phyloP scores from a whole-genome alignment of 2,113 vertebrate species.

The Ceyx melanurus region DNA sequence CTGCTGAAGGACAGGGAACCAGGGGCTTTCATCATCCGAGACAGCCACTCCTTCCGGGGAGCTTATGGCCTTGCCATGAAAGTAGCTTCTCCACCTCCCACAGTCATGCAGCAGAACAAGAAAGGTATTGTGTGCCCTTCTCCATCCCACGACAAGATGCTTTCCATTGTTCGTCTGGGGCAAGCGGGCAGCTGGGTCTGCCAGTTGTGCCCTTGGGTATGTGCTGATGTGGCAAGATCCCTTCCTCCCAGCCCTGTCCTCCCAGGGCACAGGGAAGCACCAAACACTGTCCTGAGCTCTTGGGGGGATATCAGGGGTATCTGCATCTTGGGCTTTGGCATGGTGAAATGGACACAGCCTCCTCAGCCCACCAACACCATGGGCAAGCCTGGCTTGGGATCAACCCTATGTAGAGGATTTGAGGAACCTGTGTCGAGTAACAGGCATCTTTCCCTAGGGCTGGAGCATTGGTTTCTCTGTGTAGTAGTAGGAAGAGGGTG shows the following conservation, averaged over 20 bases:
- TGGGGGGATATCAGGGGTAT: background rate
- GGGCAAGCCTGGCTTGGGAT: background rate
- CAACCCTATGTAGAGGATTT: background rate
- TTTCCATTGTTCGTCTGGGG: background rate
- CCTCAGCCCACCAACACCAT: background rate
- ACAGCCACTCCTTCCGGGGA: conserved; percentile 97
- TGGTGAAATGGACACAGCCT: background rate
- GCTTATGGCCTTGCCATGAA: conserved; percentile 97
- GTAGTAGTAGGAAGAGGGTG: background rate
- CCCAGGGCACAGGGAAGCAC: background rate
- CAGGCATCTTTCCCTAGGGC: background rate
- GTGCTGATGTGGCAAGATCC: conserved; percentile 28
- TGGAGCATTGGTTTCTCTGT: background rate
- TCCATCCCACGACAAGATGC: conserved; percentile 20
- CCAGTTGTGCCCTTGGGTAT: background rate
- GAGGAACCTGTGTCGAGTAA: background rate
- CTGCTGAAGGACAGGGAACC: conserved; percentile 91
- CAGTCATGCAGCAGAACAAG: conserved; percentile 86
- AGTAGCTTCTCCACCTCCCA: conserved; percentile 91
- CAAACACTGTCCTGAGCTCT: background rate
- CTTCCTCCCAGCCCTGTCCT: background rate
- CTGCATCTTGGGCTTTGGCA: background rate
- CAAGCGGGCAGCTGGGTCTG: background rate
- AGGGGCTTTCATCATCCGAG: conserved; percentile 94
- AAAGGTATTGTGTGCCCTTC: conserved; percentile 83